phyloP scores from a whole-genome alignment of 2,888 invertebrate species.

The Conomelus anceps region DNA sequence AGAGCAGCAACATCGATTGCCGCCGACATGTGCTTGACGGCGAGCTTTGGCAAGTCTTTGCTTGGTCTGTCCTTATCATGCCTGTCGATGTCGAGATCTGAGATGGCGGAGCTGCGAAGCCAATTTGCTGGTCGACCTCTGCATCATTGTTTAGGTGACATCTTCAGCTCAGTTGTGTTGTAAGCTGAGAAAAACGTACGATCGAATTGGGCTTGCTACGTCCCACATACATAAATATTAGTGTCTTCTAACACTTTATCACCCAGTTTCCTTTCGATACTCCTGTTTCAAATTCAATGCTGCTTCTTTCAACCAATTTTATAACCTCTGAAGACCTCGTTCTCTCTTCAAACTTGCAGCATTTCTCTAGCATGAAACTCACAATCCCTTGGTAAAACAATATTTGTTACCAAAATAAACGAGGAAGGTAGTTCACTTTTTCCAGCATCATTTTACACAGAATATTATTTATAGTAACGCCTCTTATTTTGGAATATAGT shows the following conservation, averaged over 20 bases:
- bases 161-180: neutral
- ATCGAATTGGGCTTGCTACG: neutral
- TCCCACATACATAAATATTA: neutral
- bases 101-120: neutral
- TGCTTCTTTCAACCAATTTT: neutral
- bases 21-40: too few species aligned
- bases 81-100: neutral
- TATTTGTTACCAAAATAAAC: neutral
- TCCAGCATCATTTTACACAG: neutral
- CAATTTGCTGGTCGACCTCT: neutral
- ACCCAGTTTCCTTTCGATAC: neutral
- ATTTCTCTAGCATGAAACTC: neutral
- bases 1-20: neutral
- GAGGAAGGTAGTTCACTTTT: neutral
- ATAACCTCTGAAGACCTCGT: neutral
- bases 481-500: neutral
- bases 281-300: neutral
- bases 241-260: neutral
- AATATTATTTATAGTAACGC: neutral
- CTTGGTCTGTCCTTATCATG: neutral
- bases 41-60: neutral
- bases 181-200: neutral
- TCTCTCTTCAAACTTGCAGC: neutral
- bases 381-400: neutral
- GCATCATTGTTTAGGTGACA: neutral